Conservation (phyloP, 2,888 invertebrate genomes). For the Sinopyrophorus schimmeli region DNA sequence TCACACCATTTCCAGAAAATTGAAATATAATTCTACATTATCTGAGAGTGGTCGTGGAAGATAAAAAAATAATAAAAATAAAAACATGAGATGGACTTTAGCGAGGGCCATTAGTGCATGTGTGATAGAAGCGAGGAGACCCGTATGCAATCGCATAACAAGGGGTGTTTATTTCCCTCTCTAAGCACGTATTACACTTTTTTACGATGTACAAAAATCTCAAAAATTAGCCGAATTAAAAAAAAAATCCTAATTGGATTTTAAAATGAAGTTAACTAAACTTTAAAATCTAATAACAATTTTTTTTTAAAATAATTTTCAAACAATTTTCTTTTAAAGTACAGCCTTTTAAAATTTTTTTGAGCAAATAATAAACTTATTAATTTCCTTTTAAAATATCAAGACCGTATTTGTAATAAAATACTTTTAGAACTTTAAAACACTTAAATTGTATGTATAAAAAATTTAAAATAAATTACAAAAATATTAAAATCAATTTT, state of each 20-base stretch:
- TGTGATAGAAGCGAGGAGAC: conserved; percentile 45
- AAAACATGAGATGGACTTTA: conserved; percentile 48
- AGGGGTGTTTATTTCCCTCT: conserved; percentile 41
- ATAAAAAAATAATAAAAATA: conserved; percentile 52
- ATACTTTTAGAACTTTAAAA: too few species aligned
- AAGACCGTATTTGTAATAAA: too few species aligned
- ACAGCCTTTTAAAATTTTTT: too few species aligned
- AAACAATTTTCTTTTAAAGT: too few species aligned
- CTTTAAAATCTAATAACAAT: background rate
- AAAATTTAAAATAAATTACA: too few species aligned
- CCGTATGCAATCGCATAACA: conserved; percentile 45
- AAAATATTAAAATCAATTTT: too few species aligned
- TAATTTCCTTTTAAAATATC: too few species aligned
- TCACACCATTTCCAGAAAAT: conserved; percentile 40
- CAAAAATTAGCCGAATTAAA: too few species aligned
- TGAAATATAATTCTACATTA: conserved; percentile 51
- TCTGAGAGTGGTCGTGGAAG: conserved; percentile 46
- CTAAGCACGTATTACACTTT: conserved; percentile 40
- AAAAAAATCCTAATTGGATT: too few species aligned
- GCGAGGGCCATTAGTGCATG: conserved; percentile 49
- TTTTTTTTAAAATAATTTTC: background rate
- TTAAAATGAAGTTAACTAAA: background rate
- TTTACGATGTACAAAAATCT: too few species aligned
- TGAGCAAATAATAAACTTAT: too few species aligned
- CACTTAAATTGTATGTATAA: too few species aligned